Evolutionary conservation across 2,797 vertebrate species (phyloP).

Genomic region (Dipus sagitta): DNA sequence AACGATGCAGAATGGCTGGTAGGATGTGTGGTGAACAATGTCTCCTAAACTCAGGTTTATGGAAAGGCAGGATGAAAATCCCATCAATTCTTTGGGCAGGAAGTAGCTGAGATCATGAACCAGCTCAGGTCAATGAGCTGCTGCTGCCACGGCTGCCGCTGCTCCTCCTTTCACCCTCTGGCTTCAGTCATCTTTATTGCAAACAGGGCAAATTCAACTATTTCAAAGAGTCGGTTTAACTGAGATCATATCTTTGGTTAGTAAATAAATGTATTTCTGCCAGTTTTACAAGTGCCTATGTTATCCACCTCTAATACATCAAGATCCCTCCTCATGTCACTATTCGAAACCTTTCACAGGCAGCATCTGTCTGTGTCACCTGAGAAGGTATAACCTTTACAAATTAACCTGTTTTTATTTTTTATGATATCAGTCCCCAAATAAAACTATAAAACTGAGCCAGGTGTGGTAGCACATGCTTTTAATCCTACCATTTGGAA

Average conservation of each 20-base stretch:
- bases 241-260: not conserved
- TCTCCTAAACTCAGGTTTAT: not conserved
- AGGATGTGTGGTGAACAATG: slow-evolving; percentile 80
- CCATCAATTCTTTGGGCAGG: too few relatives aligned
- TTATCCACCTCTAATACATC: not conserved
- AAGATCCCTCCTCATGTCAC: not conserved
- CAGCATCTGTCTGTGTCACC: not conserved
- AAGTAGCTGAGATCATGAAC: not conserved
- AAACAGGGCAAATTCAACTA: not conserved
- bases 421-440: not conserved
- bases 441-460: not conserved
- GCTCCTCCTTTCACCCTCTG: too few relatives aligned
- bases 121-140: not conserved
- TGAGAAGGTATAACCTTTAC: not conserved
- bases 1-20: slow-evolving; percentile 92
- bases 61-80: not conserved
- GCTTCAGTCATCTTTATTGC: not conserved
- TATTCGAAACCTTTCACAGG: slow-evolving; percentile 39
- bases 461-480: too few relatives aligned
- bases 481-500: too few relatives aligned
- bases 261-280: not conserved
- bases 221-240: not conserved
- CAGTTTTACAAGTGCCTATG: not conserved
- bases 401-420: not conserved
- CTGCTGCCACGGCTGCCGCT: not conserved